These are phyloP conservation scores for Autographa gamma DNA, from an alignment of 2,888 invertebrate genomes.

Conservation along the genomic window DNA sequence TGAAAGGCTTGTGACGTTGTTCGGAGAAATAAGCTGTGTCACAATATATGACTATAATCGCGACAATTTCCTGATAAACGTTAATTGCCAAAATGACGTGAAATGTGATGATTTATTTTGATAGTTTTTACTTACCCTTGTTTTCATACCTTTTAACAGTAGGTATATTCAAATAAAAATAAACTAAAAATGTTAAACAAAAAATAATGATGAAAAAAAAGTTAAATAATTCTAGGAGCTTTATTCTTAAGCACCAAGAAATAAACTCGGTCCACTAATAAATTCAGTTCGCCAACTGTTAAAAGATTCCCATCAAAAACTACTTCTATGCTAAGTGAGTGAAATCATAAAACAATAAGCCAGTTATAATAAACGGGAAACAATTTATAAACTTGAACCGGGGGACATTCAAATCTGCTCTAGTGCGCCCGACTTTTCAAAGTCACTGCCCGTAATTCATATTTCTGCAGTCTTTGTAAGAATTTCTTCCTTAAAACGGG, in stretches of 20 bases:
- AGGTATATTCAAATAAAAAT: no score
- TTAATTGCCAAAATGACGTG: no score
- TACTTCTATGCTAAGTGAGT: constrained; percentile 50
- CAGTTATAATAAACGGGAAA: constrained; percentile 64
- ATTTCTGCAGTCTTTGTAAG: constrained; percentile 67
- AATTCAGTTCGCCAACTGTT: constrained; percentile 40
- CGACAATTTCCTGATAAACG: no score
- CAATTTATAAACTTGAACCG: constrained; percentile 69
- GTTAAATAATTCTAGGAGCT: constrained; percentile 3
- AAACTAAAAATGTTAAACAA: no score
- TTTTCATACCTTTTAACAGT: no score
- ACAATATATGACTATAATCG: no score
- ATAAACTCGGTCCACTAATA: constrained; percentile 23
- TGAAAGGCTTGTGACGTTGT: constrained; percentile 20
- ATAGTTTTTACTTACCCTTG: no score
- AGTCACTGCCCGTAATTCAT: constrained; percentile 75
- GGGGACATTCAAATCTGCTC: constrained; percentile 53
- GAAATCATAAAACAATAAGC: constrained; percentile 60
- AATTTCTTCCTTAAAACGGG: constrained; percentile 55
- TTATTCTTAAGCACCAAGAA: constrained; percentile 30
- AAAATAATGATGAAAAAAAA: no score
- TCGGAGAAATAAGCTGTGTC: constrained; percentile 3
- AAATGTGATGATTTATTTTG: no score
- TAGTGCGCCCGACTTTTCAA: constrained; percentile 71
- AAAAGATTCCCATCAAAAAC: constrained; percentile 52